Evolutionary conservation across 2,888 invertebrate genomes (phyloP).

Genomic region (Macaria liturata): DNA sequence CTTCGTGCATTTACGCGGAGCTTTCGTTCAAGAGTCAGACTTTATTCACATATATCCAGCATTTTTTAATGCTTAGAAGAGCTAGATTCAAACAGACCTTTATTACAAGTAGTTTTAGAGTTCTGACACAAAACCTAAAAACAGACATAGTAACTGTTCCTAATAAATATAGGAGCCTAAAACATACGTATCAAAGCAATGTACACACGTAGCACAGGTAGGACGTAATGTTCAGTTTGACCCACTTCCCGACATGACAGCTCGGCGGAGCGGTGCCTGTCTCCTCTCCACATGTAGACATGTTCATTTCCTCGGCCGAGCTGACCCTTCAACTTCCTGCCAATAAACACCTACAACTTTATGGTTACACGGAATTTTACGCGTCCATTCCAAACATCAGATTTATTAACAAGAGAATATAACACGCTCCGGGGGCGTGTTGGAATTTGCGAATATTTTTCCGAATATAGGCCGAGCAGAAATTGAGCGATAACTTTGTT

Average conservation of each 20-base stretch:
- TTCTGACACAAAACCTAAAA: too few relatives aligned
- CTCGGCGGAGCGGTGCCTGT: slow-evolving; percentile 37
- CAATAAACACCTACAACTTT: slow-evolving; percentile 32
- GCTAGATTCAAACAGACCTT: too few relatives aligned
- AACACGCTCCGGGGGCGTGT: slow-evolving; percentile 3
- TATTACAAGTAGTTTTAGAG: too few relatives aligned
- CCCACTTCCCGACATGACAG: slow-evolving; percentile 41
- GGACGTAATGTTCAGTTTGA: slow-evolving; percentile 19
- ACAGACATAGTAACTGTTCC: too few relatives aligned
- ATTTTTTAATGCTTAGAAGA: too few relatives aligned
- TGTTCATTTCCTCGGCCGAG: slow-evolving; percentile 56
- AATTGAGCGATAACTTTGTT: slow-evolving; percentile 13
- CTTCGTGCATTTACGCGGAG: too few relatives aligned
- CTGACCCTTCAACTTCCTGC: slow-evolving; percentile 38
- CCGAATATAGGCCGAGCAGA: slow-evolving; percentile 7
- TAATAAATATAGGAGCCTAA: too few relatives aligned
- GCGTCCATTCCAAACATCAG: slow-evolving; percentile 4
- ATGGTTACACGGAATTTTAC: slow-evolving; percentile 15
- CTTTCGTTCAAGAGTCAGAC: too few relatives aligned
- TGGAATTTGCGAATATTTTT: slow-evolving; percentile 8
- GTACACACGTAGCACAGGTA: too few relatives aligned
- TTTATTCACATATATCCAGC: too few relatives aligned
- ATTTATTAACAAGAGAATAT: slow-evolving; percentile 11
- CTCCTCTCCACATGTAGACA: slow-evolving; percentile 44
- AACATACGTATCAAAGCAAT: too few relatives aligned